These are phyloP conservation scores for Macrosoma leucophasiata DNA, from an alignment of 2,888 invertebrate genomes.

Conservation along the genomic window DNA sequence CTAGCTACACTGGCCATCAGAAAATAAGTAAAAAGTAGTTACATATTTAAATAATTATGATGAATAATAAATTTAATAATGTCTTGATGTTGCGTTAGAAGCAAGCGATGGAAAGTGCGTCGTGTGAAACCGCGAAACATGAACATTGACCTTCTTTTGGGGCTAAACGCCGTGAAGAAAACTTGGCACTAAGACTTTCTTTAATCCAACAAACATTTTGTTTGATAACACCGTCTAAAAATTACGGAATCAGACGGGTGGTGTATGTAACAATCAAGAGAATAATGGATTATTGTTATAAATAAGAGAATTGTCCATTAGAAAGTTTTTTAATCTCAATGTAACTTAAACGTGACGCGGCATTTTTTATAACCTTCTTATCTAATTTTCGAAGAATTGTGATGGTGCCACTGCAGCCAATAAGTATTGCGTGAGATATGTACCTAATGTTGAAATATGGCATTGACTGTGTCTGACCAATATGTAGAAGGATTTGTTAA, in stretches of 20 bases:
- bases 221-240: constrained; percentile 2
- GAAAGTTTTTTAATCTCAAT: constrained; percentile 15
- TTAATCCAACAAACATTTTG: constrained; percentile 20
- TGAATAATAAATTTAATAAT: constrained; percentile 22
- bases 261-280: too few species aligned
- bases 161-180: constrained; percentile 23
- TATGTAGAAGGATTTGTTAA: too few species aligned
- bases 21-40: too few species aligned
- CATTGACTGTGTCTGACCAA: constrained; percentile 20
- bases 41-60: too few species aligned
- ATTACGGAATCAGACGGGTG: too few species aligned
- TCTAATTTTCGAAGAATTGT: constrained; percentile 28
- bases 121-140: constrained; percentile 43
- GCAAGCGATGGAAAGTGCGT: constrained; percentile 41
- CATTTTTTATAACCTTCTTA: constrained; percentile 26
- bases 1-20: too few species aligned
- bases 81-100: constrained; percentile 32
- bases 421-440: constrained; percentile 18
- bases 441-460: constrained; percentile 26
- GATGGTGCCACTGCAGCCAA: constrained; percentile 20
- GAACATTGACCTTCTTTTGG: constrained; percentile 46
- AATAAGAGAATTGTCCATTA: too few species aligned
- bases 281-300: too few species aligned
- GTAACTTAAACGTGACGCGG: constrained; percentile 5
- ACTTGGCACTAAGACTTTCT: constrained; percentile 13